Conservation (phyloP, 2,888 invertebrate genomes). For the Cetonia aurata region DNA sequence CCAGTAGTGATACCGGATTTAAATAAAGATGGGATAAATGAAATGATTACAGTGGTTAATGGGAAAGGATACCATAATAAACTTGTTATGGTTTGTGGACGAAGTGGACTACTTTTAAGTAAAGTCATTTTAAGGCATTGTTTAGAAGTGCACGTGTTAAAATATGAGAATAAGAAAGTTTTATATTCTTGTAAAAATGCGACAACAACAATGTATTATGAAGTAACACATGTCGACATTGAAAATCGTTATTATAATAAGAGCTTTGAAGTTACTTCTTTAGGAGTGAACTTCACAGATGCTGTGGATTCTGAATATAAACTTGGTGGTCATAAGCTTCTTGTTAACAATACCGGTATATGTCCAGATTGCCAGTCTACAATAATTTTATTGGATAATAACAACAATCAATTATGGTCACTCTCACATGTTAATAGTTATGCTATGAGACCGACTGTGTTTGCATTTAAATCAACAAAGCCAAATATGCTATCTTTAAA, state of each 20-base stretch:
- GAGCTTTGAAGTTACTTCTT: slow-evolving; percentile 48
- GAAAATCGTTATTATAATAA: slow-evolving; percentile 44
- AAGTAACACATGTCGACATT: slow-evolving; percentile 34
- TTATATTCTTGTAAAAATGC: slow-evolving; percentile 71
- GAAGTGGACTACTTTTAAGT: slow-evolving; percentile 76
- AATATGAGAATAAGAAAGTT: slow-evolving; percentile 66
- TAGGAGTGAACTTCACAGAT: slow-evolving; percentile 50
- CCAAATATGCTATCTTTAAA: slow-evolving; percentile 62
- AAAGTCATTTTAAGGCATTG: slow-evolving; percentile 74
- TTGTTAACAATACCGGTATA: slow-evolving; percentile 77
- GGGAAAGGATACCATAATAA: slow-evolving; percentile 71
- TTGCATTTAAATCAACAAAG: slow-evolving; percentile 70
- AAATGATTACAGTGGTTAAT: slow-evolving; percentile 72
- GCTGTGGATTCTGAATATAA: slow-evolving; percentile 68
- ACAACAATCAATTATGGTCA: slow-evolving; percentile 61
- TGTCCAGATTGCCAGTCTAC: slow-evolving; percentile 79
- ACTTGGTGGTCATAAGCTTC: slow-evolving; percentile 75
- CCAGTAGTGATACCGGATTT: slow-evolving; percentile 77
- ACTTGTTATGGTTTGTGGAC: slow-evolving; percentile 78
- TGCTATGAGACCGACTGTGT: slow-evolving; percentile 79
- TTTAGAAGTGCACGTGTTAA: slow-evolving; percentile 70
- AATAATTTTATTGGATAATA: slow-evolving; percentile 71
- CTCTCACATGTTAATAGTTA: slow-evolving; percentile 78
- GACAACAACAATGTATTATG: slow-evolving; percentile 57
- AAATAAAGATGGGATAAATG: slow-evolving; percentile 78